A percentile compares a stretch with the other conserved stretches of the same genome.
phyloP scores from a whole-genome alignment of 2,113 vertebrate species.

The Toxotes chatareus region DNA sequence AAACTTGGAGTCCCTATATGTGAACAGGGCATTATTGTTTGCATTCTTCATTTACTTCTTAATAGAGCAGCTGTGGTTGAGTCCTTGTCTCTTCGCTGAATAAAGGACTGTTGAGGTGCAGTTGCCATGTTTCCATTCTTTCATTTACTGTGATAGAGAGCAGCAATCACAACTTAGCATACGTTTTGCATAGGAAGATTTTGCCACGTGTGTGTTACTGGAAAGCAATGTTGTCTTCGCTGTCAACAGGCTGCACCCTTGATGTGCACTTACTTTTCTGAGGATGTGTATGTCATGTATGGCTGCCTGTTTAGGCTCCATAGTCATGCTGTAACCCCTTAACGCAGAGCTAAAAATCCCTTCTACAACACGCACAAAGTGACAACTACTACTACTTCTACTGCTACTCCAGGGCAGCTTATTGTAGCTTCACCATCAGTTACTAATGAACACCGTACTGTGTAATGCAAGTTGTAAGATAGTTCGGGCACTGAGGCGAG shows the following conservation, averaged over 20 bases:
- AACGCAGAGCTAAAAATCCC: neutral
- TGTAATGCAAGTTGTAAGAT: neutral
- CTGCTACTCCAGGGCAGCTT: neutral
- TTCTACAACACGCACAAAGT: neutral
- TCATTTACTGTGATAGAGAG: neutral
- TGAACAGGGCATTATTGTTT: neutral
- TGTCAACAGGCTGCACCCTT: neutral
- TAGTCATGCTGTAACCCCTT: neutral
- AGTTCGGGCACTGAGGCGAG: neutral
- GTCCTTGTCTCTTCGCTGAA: neutral
- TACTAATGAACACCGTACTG: constrained; percentile 4
- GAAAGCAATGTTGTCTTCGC: neutral
- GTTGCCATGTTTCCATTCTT: neutral
- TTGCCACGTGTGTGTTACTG: neutral
- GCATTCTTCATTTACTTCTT: neutral
- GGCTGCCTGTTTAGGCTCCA: neutral
- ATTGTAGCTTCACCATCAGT: neutral
- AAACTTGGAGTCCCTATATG: neutral
- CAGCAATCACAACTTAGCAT: neutral
- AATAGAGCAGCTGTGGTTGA: neutral
- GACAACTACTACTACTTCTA: neutral
- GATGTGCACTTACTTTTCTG: neutral
- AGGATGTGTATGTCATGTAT: neutral
- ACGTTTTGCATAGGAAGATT: neutral
- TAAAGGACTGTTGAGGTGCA: neutral